Evolutionary conservation across 2,113 vertebrate genomes (phyloP), one percentile per base, ranked within the genome.

Genomic region (Periophthalmus modestus): DNA sequence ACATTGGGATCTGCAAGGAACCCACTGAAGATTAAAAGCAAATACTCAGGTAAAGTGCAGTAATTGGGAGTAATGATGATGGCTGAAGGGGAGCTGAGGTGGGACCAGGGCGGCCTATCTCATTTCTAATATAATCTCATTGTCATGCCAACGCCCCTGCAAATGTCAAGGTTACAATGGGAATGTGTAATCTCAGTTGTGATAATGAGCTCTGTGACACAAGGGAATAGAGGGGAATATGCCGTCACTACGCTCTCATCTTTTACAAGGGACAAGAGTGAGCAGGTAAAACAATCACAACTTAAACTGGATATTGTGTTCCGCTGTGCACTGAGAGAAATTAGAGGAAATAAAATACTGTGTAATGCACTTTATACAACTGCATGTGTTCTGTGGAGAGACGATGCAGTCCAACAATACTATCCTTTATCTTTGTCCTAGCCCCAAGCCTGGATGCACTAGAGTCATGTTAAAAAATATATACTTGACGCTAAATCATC

Each of bases 131-230:
- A 65, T 68, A 67, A 83, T 82, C 77, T 71, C 48, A 73, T 86
- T 62, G 82, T 79, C 74, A 71, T 63, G 68, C 69, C 16, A 46
- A 76, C 36, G 28, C 66, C 81, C 69, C 77, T 69, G 69, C 75
- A 88, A 89, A 87, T 84, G 83, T 87, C 87, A 87, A 82, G 90
- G 83, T 82, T 86, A 80, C 77, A 66, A 72, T 71, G 78, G 61
- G 80, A 82, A 82, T 86, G 55, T 72, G 75, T 79, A 73, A 83
- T 86, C 77, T 79, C 71, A 39, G 14, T 46, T 71, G 73, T 2
- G 54, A 82, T 84, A 83, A 88, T 81, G 82, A 85, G 73, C 79
- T 91, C 78, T 15, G 14, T 59, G 67, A 75, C 82, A 77, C 78
- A 76, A 54, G 55, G 52, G 72, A 36, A 61, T 39, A 68, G 34